Percentiles rank a stretch among this genome's conserved stretches.
These are phyloP conservation scores for Habroteleia sp. DNA, from an alignment of 2,888 invertebrate species.

Conservation along the genomic window DNA sequence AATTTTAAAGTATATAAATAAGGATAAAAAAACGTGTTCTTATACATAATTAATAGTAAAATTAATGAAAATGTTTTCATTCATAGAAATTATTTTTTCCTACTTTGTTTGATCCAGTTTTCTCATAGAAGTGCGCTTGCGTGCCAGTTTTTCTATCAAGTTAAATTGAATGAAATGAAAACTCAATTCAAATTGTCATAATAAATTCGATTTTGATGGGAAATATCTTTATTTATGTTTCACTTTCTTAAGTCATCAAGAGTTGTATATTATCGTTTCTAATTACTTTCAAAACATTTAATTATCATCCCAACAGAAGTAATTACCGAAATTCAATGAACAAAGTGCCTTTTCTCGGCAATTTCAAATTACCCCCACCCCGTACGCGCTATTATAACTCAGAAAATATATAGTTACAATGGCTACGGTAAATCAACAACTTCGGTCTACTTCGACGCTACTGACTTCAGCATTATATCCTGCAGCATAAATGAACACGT, in stretches of 20 bases:
- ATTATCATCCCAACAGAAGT: constrained; percentile 10
- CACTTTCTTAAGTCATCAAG: constrained; percentile 4
- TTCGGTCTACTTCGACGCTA: constrained; percentile 9
- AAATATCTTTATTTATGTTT: constrained; percentile 18
- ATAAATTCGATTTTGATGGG: constrained; percentile 1
- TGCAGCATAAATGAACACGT: constrained; percentile 17
- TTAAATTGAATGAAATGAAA: constrained; percentile 25
- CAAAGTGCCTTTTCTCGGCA: constrained; percentile 8
- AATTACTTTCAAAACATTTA: constrained; percentile 48
- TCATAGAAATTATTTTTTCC: no score
- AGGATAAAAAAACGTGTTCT: no score
- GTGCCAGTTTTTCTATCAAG: constrained; percentile 13
- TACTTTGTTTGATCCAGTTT: constrained; percentile 11
- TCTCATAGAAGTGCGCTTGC: constrained; percentile 8
- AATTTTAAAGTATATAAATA: no score
- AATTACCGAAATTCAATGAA: constrained; percentile 49
- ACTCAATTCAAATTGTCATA: constrained; percentile 12
- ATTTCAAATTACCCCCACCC: constrained; percentile 23
- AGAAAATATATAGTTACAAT: constrained; percentile 24
- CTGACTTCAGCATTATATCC: constrained; percentile 14
- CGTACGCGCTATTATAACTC: constrained; percentile 25
- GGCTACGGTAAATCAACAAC: constrained; percentile 30
- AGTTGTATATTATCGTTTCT: constrained; percentile 19
- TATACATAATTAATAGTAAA: no score
- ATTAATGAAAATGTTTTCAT: not conserved